Evolutionary conservation across 92 coral and sea anemone genomes (phyloP).

Genomic region (Phenganax marumi): DNA sequence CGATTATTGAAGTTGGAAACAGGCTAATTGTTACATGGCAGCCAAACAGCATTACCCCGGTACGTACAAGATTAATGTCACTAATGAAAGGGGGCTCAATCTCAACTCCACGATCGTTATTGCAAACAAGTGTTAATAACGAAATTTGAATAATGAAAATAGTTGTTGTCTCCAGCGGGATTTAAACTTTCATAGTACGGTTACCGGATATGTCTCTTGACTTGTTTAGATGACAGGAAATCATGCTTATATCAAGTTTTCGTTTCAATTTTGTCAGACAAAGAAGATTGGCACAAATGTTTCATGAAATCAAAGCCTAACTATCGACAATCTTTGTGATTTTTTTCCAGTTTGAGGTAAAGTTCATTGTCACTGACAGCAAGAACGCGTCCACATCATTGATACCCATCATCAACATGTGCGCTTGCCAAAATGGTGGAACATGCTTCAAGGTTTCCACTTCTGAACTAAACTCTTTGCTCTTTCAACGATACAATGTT

Average conservation of each 20-base stretch:
- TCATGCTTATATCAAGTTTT: no score
- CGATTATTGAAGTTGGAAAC: constrained; percentile 1
- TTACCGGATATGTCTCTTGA: no score
- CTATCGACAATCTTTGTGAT: neutral
- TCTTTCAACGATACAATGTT: constrained; percentile 48
- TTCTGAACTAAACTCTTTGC: constrained; percentile 39
- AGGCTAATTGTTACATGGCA: constrained; percentile 40
- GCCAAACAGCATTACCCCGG: constrained; percentile 21
- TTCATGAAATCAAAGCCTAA: neutral
- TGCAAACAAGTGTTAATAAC: no score
- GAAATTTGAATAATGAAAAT: no score
- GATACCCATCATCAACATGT: constrained; percentile 58
- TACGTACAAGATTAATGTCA: constrained; percentile 1
- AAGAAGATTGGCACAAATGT: no score
- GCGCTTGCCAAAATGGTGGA: constrained; percentile 69
- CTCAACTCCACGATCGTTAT: no score
- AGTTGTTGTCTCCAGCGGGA: no score
- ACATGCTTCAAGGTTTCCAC: constrained; percentile 54
- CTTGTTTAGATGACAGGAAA: no score
- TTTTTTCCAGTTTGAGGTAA: constrained; percentile 56
- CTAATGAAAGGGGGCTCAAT: neutral
- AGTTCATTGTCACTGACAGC: constrained; percentile 62
- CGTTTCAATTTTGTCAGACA: no score
- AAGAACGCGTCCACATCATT: constrained; percentile 58
- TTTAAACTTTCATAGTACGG: no score